These are phyloP conservation scores for Coreius guichenoti DNA, from an alignment of 2,797 vertebrate species.

Conservation along the genomic window DNA sequence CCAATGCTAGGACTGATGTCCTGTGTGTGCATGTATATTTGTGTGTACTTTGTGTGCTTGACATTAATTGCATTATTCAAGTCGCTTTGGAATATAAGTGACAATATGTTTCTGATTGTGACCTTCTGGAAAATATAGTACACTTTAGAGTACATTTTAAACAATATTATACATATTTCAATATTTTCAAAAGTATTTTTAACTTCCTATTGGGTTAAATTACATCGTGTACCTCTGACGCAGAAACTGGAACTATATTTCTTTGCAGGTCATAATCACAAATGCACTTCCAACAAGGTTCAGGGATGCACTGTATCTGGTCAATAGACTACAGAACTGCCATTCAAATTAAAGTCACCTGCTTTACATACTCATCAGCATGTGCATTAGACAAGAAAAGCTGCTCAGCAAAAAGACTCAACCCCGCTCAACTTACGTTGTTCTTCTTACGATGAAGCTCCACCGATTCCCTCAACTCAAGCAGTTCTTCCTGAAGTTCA, in stretches of 20 bases:
- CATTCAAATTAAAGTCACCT: constrained; percentile 35
- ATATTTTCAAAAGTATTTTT: background rate
- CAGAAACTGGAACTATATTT: background rate
- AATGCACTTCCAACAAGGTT: background rate
- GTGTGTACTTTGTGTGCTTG: background rate
- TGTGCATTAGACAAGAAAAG: background rate
- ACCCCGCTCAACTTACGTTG: constrained; percentile 82
- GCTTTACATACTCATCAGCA: constrained; percentile 16
- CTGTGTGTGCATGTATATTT: background rate
- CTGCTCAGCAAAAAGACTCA: background rate
- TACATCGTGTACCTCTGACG: background rate
- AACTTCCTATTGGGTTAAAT: background rate
- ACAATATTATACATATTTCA: background rate
- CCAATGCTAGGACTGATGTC: background rate
- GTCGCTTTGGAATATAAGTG: background rate
- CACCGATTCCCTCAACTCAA: constrained; percentile 84
- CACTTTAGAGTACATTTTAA: background rate
- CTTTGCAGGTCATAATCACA: background rate
- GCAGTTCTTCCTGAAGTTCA: constrained; percentile 82
- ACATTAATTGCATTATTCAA: background rate
- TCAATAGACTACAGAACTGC: too few species aligned
- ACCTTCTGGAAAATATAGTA: background rate
- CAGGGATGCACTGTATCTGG: background rate
- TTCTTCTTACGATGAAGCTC: constrained; percentile 97
- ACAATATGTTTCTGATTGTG: background rate